These are phyloP conservation scores for Hippopotamyrus pictus DNA, from an alignment of 2,797 vertebrate species.

Conservation along the genomic window DNA sequence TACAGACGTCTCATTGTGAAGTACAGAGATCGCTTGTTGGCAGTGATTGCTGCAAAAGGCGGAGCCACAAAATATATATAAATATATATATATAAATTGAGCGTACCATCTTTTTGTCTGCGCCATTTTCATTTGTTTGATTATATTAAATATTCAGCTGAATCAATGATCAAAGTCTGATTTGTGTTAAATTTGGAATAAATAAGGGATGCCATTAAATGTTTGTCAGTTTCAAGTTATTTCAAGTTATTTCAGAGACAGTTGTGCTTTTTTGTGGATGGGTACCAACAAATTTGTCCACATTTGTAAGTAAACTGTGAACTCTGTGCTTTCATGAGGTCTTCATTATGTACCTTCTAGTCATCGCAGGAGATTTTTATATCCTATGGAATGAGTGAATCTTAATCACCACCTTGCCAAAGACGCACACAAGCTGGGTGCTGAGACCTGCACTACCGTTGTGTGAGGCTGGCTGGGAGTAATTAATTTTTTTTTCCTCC, in stretches of 20 bases:
- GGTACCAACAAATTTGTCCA: not conserved
- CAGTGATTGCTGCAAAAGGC: not conserved
- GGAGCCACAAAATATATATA: not conserved
- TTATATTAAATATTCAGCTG: not conserved
- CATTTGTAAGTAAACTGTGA: slow-evolving; percentile 28
- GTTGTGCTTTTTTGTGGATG: not conserved
- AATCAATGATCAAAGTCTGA: not conserved
- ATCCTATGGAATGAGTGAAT: slow-evolving; percentile 25
- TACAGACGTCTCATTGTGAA: not conserved
- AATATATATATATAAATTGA: no score
- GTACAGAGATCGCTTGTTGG: not conserved
- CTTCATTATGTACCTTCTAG: slow-evolving; percentile 10
- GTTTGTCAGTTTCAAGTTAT: not conserved
- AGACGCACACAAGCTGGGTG: slow-evolving; percentile 17
- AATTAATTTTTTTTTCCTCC: slow-evolving; percentile 15
- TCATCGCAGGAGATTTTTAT: slow-evolving; percentile 28
- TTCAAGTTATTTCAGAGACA: not conserved
- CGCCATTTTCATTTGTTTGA: not conserved
- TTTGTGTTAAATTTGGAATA: not conserved
- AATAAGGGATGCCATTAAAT: not conserved
- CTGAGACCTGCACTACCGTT: slow-evolving; percentile 12
- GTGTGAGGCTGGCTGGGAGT: slow-evolving; percentile 23
- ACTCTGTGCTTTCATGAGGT: slow-evolving; percentile 31
- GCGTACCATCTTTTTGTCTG: not conserved
- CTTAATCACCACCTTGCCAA: slow-evolving; percentile 34